Evolutionary conservation across 2,113 vertebrate species (phyloP).

Genomic region (mouse (Mus musculus)): GRCm39 chrX:149641501-149642000

Average conservation of each 20-base stretch:
- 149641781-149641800: conserved; percentile 38
- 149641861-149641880: conserved; percentile 24
- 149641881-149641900: not conserved
- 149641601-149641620: conserved; percentile 22
- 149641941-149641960: not conserved
- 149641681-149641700: conserved; percentile 50
- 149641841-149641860: not conserved
- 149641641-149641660: not conserved
- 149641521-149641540: conserved; percentile 6
- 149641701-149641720: not conserved
- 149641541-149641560: conserved; percentile 8
- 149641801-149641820: conserved; percentile 15
- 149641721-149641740: conserved; percentile 2
- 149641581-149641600: not conserved
- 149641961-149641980: not conserved
- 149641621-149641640: not conserved
- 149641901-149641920: not conserved
- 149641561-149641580: conserved; percentile 18
- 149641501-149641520: not conserved
- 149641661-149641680: not conserved
- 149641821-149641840: conserved; percentile 2
- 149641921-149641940: conserved; percentile 3
- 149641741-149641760: not conserved
- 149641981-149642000: conserved; percentile 17
- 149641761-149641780: conserved; percentile 38